These are phyloP conservation scores for Siniperca knerii DNA, from an alignment of 2,113 vertebrate species.

Conservation along the genomic window DNA sequence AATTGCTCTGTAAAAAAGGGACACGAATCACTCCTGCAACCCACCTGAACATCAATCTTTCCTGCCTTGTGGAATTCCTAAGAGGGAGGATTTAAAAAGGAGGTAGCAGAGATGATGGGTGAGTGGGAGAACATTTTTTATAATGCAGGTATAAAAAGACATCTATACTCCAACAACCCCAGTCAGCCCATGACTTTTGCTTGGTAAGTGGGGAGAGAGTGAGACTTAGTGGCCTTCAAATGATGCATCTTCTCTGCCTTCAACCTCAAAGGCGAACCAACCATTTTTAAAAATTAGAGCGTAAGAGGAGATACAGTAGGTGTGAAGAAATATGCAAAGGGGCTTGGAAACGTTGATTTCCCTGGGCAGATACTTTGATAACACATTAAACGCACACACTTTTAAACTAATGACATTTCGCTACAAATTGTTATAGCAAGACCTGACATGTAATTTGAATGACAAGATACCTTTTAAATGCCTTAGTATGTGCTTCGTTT, in stretches of 20 bases:
- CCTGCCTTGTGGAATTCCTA: slow-evolving; percentile 52
- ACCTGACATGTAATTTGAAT: slow-evolving; percentile 49
- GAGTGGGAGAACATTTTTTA: slow-evolving; percentile 32
- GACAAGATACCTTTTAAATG: slow-evolving; percentile 31
- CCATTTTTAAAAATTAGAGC: not conserved
- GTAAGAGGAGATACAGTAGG: not conserved
- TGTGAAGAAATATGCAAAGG: slow-evolving; percentile 16
- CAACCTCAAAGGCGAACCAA: not conserved
- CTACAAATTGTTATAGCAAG: slow-evolving; percentile 44
- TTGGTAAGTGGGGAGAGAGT: slow-evolving; percentile 33
- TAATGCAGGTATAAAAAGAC: slow-evolving; percentile 38
- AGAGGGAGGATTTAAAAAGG: slow-evolving; percentile 13
- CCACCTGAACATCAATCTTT: slow-evolving; percentile 63
- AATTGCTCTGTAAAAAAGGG: slow-evolving; percentile 39
- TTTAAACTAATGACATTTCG: slow-evolving; percentile 22
- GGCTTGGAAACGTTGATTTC: not conserved
- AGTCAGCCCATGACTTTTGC: slow-evolving; percentile 10
- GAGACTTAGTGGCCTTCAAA: slow-evolving; percentile 37
- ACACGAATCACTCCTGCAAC: slow-evolving; percentile 53
- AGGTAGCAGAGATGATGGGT: slow-evolving; percentile 4
- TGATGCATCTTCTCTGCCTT: slow-evolving; percentile 44
- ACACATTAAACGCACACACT: slow-evolving; percentile 16
- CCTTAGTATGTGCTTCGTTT: slow-evolving; percentile 33
- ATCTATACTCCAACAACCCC: slow-evolving; percentile 26
- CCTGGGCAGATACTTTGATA: not conserved